Base-by-base conservation (phyloP, 2,888 invertebrate species). In the Eupithecia pulchellata region DNA sequence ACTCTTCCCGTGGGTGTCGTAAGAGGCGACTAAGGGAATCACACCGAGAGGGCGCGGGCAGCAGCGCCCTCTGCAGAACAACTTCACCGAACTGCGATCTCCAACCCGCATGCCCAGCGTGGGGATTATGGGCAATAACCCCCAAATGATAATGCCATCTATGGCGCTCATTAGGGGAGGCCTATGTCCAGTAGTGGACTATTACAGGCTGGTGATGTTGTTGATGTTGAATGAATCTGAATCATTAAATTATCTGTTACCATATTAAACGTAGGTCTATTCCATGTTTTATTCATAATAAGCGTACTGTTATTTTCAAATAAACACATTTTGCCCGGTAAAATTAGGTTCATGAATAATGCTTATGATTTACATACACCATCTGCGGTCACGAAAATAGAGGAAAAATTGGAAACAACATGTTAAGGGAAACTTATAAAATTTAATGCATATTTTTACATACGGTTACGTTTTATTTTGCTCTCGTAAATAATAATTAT, bases 311-410 rank as follows among this genome's bases (percentile, higher is more conserved):
- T 74, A 64, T 73, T 72, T 78, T 73, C 39, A 68, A 60, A 68
- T 57, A 67, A 71, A 81, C 79, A 78, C 76, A 76, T 72, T 76
- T 77, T 76, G 72, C 66, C 73, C 68, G 68, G 63, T 71, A 69
- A 79, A 78, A 75, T 79, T 78, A 76, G 70, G 76, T 80, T 80
- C 77, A 79, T 80, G 78, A 81, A 79, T 79, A 78, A 77, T 75
- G 68, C 61, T 75, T 60, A 55, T 36, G 76, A 82, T 83, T 81
- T 81, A 73, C 80, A 81, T 77, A 65, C 68, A 75, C 36, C 64
- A 77, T 25, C 25, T 75, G 64, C 68, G 68, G 29, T 66, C 55
- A 62, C 57, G 69, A 55, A 68, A 66, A 47, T 64, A 60, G 42
- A 69, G 39, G 61, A 62, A 55, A 60, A 63, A 66, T 47, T 55